A percentile compares a stretch with the other conserved stretches of the same genome.
phyloP scores from a whole-genome alignment of 1,140 invertebrate genomes.

The Luehdorfia chinensis region DNA sequence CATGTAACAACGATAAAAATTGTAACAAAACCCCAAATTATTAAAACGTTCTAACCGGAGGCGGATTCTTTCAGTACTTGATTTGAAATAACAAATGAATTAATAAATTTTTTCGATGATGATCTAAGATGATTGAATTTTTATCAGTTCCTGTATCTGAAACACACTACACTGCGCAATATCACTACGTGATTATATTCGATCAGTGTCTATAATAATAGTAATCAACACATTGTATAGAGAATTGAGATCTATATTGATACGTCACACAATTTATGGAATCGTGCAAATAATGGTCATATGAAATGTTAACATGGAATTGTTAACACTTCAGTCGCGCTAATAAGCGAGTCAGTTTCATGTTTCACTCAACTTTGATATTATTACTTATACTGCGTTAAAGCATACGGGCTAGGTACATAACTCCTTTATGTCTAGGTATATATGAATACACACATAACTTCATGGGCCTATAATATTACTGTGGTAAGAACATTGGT shows the following conservation, averaged over 20 bases:
- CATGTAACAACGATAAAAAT: no score
- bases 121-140: not conserved
- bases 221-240: slow-evolving; percentile 25
- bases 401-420: no score
- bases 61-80: no score
- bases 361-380: slow-evolving; percentile 18
- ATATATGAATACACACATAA: no score
- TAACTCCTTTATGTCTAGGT: no score
- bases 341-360: slow-evolving; percentile 34
- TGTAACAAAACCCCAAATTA: no score
- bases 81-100: not conserved
- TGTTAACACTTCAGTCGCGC: slow-evolving; percentile 27
- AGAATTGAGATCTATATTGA: slow-evolving; percentile 25
- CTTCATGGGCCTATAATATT: no score
- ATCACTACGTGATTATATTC: not conserved
- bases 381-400: not conserved
- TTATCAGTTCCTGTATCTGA: not conserved
- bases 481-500: no score
- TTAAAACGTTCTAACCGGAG: no score
- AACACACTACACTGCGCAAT: not conserved
- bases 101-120: no score
- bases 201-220: not conserved
- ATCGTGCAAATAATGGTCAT: slow-evolving; percentile 34
- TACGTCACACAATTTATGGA: slow-evolving; percentile 32
- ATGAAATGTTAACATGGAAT: slow-evolving; percentile 20